Conservation (phyloP, 2,888 invertebrate genomes). For the Pristionchus fissidentatus region DNA sequence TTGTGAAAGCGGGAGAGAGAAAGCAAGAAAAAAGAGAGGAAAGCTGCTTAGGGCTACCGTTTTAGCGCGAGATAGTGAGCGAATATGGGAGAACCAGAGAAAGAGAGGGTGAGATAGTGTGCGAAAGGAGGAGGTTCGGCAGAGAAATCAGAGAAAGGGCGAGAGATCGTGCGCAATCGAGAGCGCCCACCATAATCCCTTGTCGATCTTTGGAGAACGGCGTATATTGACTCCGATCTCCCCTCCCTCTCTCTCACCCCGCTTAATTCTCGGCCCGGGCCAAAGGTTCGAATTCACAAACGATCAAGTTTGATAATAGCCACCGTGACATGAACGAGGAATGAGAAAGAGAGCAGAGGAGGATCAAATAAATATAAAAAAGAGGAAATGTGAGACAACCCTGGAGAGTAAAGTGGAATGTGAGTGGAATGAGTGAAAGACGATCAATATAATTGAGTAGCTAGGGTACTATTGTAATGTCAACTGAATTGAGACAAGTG, state of each 20-base stretch:
- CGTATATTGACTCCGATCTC: not conserved
- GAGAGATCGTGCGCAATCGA: constrained; percentile 20
- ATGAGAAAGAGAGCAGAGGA: not conserved
- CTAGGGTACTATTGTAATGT: no score
- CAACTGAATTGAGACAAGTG: no score
- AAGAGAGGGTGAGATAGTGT: not conserved
- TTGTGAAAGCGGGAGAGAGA: not conserved
- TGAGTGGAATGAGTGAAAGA: no score
- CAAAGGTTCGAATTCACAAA: not conserved
- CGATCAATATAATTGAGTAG: no score
- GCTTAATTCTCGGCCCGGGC: not conserved
- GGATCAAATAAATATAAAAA: no score
- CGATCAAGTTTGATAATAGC: not conserved
- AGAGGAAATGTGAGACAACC: no score
- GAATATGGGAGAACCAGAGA: not conserved
- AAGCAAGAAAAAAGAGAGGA: not conserved
- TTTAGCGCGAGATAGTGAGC: not conserved
- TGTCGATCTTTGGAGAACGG: constrained; percentile 5
- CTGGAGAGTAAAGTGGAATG: no score
- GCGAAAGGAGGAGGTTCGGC: not conserved
- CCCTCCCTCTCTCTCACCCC: not conserved
- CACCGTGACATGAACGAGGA: not conserved
- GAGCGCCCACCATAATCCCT: constrained; percentile 11
- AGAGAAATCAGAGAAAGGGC: constrained; percentile 4
- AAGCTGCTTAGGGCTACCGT: constrained; percentile 17